Evolutionary conservation across 1,140 invertebrate genomes (phyloP).

Genomic region (Spodoptera frugiperda): DNA sequence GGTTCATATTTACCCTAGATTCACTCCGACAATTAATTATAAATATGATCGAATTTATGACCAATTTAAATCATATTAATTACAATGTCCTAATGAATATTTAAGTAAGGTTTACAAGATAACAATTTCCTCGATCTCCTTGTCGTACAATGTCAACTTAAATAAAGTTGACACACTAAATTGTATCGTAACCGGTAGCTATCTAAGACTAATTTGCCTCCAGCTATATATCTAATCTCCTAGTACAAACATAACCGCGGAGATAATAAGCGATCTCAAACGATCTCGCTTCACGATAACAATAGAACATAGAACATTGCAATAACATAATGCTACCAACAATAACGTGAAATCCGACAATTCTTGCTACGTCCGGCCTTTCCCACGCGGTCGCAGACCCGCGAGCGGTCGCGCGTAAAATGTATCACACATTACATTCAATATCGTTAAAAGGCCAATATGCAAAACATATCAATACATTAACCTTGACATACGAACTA

Average conservation of each 20-base stretch:
- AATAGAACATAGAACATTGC: slow-evolving; percentile 41
- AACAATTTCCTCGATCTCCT: slow-evolving; percentile 26
- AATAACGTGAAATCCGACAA: slow-evolving; percentile 63
- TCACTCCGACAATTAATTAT: too few relatives aligned
- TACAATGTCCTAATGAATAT: slow-evolving; percentile 13
- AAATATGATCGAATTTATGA: too few relatives aligned
- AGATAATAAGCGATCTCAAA: slow-evolving; percentile 42
- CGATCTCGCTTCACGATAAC: slow-evolving; percentile 42
- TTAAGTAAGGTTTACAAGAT: neutral
- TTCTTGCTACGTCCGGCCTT: slow-evolving; percentile 65
- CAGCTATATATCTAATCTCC: slow-evolving; percentile 38
- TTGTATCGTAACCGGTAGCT: slow-evolving; percentile 28
- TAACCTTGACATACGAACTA: slow-evolving; percentile 74
- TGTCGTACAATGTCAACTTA: slow-evolving; percentile 29
- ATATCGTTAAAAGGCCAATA: slow-evolving; percentile 76
- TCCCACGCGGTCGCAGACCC: slow-evolving; percentile 74
- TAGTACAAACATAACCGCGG: slow-evolving; percentile 30
- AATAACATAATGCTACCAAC: slow-evolving; percentile 52
- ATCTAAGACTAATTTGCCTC: slow-evolving; percentile 24
- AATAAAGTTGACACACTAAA: slow-evolving; percentile 27
- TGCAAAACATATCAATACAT: slow-evolving; percentile 71
- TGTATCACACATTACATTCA: slow-evolving; percentile 64
- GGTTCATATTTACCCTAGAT: too few relatives aligned
- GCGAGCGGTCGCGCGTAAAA: slow-evolving; percentile 67
- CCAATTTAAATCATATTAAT: neutral